Conservation (phyloP, 2,797 vertebrate species). For the Sebastes matsubarae region DNA sequence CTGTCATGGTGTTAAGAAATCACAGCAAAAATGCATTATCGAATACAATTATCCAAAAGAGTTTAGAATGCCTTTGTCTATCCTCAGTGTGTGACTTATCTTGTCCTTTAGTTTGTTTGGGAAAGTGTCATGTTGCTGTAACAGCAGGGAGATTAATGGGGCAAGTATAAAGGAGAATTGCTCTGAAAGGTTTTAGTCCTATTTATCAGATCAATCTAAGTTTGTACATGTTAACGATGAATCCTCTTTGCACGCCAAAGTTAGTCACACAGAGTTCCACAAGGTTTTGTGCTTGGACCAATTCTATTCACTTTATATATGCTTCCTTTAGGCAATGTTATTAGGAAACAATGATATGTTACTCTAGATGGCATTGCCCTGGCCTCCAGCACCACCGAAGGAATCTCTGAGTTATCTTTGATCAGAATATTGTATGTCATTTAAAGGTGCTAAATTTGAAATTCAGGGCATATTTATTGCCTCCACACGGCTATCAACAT, state of each 20-base stretch:
- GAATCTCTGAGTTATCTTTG: background rate
- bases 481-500: background rate
- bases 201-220: background rate
- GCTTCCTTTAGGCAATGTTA: background rate
- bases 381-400: background rate
- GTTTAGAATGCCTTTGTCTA: background rate
- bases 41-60: background rate
- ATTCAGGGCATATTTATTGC: background rate
- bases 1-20: background rate
- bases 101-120: conserved; percentile 1
- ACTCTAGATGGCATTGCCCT: background rate
- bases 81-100: background rate
- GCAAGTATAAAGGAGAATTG: background rate
- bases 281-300: background rate
- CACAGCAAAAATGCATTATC: background rate
- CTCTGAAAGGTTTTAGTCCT: conserved; percentile 3
- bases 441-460: background rate
- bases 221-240: background rate
- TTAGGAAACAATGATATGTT: background rate
- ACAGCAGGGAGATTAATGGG: conserved; percentile 6
- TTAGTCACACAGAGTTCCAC: background rate
- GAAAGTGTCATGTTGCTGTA: background rate
- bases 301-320: too few species aligned
- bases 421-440: background rate
- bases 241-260: background rate